Evolutionary conservation across 2,797 vertebrate species (phyloP).

Genomic region (Cygnus olor): DNA sequence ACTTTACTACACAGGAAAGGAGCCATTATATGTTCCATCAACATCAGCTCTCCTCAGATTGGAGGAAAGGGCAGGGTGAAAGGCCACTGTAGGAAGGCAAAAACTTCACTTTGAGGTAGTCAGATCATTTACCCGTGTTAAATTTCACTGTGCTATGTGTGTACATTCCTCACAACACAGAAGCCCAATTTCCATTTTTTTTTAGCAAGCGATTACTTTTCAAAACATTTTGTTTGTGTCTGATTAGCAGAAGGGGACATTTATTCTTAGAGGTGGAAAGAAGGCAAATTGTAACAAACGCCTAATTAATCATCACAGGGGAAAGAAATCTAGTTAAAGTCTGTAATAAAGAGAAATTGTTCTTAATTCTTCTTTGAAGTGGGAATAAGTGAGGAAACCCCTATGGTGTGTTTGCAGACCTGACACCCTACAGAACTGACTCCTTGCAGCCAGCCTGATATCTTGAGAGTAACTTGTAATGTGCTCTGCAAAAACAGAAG

Average conservation of each 20-base stretch:
- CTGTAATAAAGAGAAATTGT: constrained; percentile 75
- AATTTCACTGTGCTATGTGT: constrained; percentile 81
- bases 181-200: constrained; percentile 82
- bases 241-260: constrained; percentile 70
- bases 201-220: constrained; percentile 83
- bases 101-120: constrained; percentile 87
- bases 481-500: neutral
- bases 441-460: constrained; percentile 32
- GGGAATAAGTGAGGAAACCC: constrained; percentile 75
- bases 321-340: constrained; percentile 71
- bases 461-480: constrained; percentile 28
- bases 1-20: constrained; percentile 98
- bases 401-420: constrained; percentile 69
- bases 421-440: constrained; percentile 65
- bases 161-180: constrained; percentile 84
- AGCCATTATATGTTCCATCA: constrained; percentile 98
- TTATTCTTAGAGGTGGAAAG: constrained; percentile 73
- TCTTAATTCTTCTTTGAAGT: constrained; percentile 79
- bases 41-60: constrained; percentile 94
- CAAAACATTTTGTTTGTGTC: constrained; percentile 83
- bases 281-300: constrained; percentile 64
- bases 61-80: constrained; percentile 93
- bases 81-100: constrained; percentile 91
- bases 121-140: constrained; percentile 85
- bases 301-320: constrained; percentile 77